Percentiles rank a stretch among this genome's conserved stretches.
phyloP scores from a whole-genome alignment of 2,888 invertebrate species.

The Amiota minor region DNA sequence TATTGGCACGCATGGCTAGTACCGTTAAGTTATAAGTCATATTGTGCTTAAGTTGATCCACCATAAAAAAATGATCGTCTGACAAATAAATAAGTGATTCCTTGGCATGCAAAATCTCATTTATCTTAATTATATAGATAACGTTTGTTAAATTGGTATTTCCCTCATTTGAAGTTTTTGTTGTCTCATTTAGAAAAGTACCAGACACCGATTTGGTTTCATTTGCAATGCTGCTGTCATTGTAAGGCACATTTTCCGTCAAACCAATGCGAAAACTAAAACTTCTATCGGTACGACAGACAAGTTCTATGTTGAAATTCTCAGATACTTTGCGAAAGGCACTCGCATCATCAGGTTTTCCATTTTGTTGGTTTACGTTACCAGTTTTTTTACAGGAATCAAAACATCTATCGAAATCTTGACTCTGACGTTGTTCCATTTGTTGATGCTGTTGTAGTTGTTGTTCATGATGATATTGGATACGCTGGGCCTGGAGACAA shows the following conservation, averaged over 20 bases:
- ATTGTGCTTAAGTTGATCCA: slow-evolving; percentile 56
- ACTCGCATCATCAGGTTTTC: neutral
- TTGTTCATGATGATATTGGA: too few relatives aligned
- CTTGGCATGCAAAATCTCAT: slow-evolving; percentile 43
- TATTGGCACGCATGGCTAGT: slow-evolving; percentile 62
- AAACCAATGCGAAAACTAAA: slow-evolving; percentile 65
- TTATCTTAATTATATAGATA: slow-evolving; percentile 58
- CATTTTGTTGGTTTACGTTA: too few relatives aligned
- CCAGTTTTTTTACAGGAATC: neutral
- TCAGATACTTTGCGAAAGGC: slow-evolving; percentile 58
- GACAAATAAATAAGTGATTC: slow-evolving; percentile 63
- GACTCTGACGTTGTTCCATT: too few relatives aligned
- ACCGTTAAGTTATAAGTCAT: slow-evolving; percentile 66
- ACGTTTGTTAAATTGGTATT: slow-evolving; percentile 30
- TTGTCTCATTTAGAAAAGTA: too few relatives aligned
- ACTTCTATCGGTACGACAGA: slow-evolving; percentile 69
- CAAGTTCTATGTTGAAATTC: slow-evolving; percentile 61
- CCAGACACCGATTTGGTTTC: too few relatives aligned
- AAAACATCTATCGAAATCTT: slow-evolving; percentile 4
- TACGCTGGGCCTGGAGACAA: slow-evolving; percentile 48
- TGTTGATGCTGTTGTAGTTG: slow-evolving; percentile 24
- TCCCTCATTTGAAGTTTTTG: too few relatives aligned
- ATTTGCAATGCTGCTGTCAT: too few relatives aligned
- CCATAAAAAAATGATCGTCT: slow-evolving; percentile 66
- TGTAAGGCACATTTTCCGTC: neutral